A percentile compares a stretch with the other conserved stretches of the same genome.
phyloP scores from a whole-genome alignment of 2,113 vertebrate species.

The Cephalopholis sonnerati region DNA sequence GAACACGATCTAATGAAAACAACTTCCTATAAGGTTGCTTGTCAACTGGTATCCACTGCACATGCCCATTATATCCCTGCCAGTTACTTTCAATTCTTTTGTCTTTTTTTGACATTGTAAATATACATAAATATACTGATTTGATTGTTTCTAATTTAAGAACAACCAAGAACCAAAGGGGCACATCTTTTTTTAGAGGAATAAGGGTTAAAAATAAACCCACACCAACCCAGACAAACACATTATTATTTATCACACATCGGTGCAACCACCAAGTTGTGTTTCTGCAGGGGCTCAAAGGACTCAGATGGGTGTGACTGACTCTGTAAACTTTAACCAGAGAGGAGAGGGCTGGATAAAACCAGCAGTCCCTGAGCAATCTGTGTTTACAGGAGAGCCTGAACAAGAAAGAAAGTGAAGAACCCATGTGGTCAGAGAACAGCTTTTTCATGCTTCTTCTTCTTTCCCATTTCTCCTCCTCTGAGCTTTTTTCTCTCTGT shows the following conservation, averaged over 20 bases:
- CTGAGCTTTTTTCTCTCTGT: not conserved
- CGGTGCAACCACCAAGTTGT: not conserved
- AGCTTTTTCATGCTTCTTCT: not conserved
- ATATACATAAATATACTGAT: too few species aligned
- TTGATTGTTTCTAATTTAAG: not conserved
- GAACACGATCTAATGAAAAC: not conserved
- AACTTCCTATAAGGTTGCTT: too few species aligned
- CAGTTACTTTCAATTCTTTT: not conserved
- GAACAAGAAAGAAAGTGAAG: not conserved
- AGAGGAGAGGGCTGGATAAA: slow-evolving; percentile 8
- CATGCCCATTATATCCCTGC: not conserved
- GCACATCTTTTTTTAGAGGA: not conserved
- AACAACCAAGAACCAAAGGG: not conserved
- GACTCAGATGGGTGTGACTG: slow-evolving; percentile 29
- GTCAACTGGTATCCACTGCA: too few species aligned
- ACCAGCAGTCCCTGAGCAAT: slow-evolving; percentile 7
- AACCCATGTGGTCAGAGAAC: not conserved
- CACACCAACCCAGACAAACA: not conserved
- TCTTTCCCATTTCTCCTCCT: not conserved
- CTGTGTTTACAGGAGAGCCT: slow-evolving; percentile 12
- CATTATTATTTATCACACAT: slow-evolving; percentile 13
- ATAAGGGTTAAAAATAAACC: not conserved
- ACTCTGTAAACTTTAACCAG: slow-evolving; percentile 22
- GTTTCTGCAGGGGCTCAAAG: not conserved
- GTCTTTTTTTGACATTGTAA: not conserved